Evolutionary conservation across 2,888 invertebrate species (phyloP).

Genomic region (Ganaspis brasiliensis): DNA sequence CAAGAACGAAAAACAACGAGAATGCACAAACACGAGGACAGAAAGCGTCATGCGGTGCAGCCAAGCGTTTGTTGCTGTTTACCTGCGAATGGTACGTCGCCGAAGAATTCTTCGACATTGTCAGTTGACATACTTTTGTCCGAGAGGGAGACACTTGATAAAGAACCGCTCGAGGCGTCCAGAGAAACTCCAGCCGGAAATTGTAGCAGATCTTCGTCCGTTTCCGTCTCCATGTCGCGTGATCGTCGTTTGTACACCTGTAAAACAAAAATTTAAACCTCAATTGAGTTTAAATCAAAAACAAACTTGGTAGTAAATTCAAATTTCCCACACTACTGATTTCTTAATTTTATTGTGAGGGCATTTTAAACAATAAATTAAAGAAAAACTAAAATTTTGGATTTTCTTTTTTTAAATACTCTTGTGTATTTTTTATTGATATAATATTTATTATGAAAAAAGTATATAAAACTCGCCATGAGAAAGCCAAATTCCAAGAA

Average conservation of each 20-base stretch:
- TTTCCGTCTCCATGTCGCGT: conserved; percentile 93
- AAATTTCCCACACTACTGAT: no score
- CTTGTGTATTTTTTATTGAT: no score
- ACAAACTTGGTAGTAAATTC: conserved; percentile 5
- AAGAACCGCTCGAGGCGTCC: conserved; percentile 87
- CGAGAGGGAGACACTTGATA: conserved; percentile 87
- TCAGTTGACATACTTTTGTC: conserved; percentile 91
- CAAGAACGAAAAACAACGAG: conserved; percentile 77
- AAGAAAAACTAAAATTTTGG: no score
- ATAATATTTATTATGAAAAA: no score
- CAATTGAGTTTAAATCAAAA: not conserved
- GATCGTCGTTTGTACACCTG: conserved; percentile 93
- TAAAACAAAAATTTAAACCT: conserved; percentile 47
- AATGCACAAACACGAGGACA: conserved; percentile 79
- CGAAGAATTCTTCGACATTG: conserved; percentile 92
- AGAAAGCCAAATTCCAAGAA: no score
- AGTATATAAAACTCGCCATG: no score
- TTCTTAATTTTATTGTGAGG: not conserved
- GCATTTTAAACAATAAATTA: no score
- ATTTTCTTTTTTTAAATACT: no score
- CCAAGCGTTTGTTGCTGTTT: conserved; percentile 81
- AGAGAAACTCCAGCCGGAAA: conserved; percentile 80
- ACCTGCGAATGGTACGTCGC: conserved; percentile 95
- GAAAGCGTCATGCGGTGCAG: conserved; percentile 81
- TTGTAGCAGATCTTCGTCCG: conserved; percentile 83